Evolutionary conservation across 2,888 invertebrate species (phyloP), one percentile per base, ranked within the genome.

Genomic region (Minunthozetes semirufus): DNA sequence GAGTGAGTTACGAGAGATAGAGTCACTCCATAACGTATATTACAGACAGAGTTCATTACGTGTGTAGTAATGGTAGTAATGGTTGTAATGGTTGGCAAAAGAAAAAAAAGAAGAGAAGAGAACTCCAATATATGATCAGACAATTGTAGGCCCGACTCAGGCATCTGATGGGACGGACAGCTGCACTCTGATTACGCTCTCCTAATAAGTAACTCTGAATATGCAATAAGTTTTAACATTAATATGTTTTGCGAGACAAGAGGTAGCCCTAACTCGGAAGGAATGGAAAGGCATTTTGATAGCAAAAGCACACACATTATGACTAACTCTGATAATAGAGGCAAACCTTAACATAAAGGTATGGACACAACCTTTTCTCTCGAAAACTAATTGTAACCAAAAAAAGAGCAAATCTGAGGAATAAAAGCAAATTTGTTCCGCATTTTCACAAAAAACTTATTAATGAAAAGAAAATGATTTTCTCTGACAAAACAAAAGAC

Each of bases 221-320:
- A 68, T 68, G 68, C 38, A 42, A 38, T 33, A 33, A 33, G 42
- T 42, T 42, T 42, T 66, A 66, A 66, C 66, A 29, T 42, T 66
- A 38, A 66, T 66, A 42, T 17, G 66, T 9, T 59, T 29, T 59
- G 42, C 27, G 38, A 66, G 19, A 42, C 66, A 66, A 38, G 17
- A 42, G 42, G 66, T 66, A 66, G 66, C 66, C 42, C 33, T 66
- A 38, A 38, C 4, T 42, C 15, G 38, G 25, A 70, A 48, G 70
- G 46, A 46, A 70, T 70, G 46, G 46, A 70, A 70, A 48, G 70
- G 70, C 48, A 70, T 70, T n/a, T 70, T 70, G 25, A 46, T 38
- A 46, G 70, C 22, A 42, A 70, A 70, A 66, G n/a, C 63, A 25
- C 25, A 59, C 3, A 38, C 17, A 17, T n/a, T 19, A 5, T n/a